A percentile compares a stretch with the other conserved stretches of the same genome.
Conservation (phyloP, 2,888 invertebrate genomes). For the Brachyptera putata region DNA sequence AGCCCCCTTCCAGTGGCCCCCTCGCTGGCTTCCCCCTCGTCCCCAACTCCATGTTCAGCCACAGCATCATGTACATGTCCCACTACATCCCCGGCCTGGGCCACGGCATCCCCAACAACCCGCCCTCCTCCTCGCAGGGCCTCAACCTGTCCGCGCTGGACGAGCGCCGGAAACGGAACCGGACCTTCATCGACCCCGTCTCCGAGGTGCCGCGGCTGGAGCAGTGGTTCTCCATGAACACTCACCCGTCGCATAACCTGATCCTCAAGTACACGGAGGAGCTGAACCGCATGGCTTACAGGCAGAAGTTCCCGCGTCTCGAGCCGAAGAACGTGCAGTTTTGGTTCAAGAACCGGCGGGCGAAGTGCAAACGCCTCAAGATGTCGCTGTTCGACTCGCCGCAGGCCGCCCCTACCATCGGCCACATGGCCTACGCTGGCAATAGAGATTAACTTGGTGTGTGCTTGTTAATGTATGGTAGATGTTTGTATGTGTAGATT, state of each 20-base stretch:
- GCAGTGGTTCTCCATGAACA: conserved; percentile 96
- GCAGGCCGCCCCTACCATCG: conserved; percentile 39
- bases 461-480: not conserved
- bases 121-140: conserved; percentile 26
- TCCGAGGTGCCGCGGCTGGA: conserved; percentile 93
- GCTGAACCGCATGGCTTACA: conserved; percentile 92
- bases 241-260: conserved; percentile 96
- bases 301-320: conserved; percentile 97
- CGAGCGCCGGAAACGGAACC: conserved; percentile 88
- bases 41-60: conserved; percentile 83
- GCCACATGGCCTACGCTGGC: conserved; percentile 13
- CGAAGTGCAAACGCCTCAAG: conserved; percentile 95
- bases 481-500: conserved; percentile 8
- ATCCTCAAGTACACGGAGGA: conserved; percentile 98
- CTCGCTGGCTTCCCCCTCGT: conserved; percentile 66
- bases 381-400: conserved; percentile 73
- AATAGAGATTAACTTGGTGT: not conserved
- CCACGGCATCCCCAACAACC: not conserved
- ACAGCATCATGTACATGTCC: conserved; percentile 89
- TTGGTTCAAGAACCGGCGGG: conserved; percentile 98
- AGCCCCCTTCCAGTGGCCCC: conserved; percentile 37
- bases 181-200: conserved; percentile 98
- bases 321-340: conserved; percentile 99
- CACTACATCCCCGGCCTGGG: conserved; percentile 68
- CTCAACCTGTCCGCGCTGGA: conserved; percentile 46